Evolutionary conservation across 2,113 vertebrate species (phyloP).

Genomic region (Saccopteryx leptura): DNA sequence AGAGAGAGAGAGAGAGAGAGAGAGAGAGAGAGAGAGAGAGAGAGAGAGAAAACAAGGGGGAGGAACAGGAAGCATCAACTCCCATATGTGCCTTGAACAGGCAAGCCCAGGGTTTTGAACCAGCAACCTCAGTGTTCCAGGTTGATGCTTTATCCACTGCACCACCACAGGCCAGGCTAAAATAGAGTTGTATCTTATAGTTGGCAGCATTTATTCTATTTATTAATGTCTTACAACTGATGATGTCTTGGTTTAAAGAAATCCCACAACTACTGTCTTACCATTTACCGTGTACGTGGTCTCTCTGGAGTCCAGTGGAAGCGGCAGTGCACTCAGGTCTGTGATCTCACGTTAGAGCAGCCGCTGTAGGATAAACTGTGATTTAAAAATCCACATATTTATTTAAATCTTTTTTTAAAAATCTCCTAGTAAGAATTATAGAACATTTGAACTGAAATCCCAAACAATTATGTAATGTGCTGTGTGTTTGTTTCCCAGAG

Average conservation of each 20-base stretch:
- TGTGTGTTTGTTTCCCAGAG: constrained; percentile 55
- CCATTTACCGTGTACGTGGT: not conserved
- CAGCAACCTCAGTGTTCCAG: too few species aligned
- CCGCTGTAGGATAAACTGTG: constrained; percentile 61
- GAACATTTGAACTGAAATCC: constrained; percentile 73
- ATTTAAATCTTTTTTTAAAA: constrained; percentile 77
- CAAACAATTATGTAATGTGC: constrained; percentile 63
- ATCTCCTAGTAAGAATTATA: constrained; percentile 69
- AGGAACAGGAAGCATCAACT: too few species aligned
- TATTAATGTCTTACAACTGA: not conserved
- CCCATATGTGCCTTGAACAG: too few species aligned
- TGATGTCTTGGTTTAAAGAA: constrained; percentile 28
- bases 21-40: too few species aligned
- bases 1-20: too few species aligned
- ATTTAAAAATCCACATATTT: constrained; percentile 71
- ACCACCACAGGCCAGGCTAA: not conserved
- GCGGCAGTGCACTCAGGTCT: constrained; percentile 19
- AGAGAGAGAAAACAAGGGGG: too few species aligned
- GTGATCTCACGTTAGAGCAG: constrained; percentile 64
- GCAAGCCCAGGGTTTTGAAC: too few species aligned
- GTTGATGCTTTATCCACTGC: too few species aligned
- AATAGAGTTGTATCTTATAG: not conserved
- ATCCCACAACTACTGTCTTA: not conserved
- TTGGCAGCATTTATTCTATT: not conserved
- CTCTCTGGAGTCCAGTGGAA: constrained; percentile 53